These are phyloP conservation scores for Microctenopoma lineatum DNA, from an alignment of 2,797 vertebrate species.

Conservation along the genomic window DNA sequence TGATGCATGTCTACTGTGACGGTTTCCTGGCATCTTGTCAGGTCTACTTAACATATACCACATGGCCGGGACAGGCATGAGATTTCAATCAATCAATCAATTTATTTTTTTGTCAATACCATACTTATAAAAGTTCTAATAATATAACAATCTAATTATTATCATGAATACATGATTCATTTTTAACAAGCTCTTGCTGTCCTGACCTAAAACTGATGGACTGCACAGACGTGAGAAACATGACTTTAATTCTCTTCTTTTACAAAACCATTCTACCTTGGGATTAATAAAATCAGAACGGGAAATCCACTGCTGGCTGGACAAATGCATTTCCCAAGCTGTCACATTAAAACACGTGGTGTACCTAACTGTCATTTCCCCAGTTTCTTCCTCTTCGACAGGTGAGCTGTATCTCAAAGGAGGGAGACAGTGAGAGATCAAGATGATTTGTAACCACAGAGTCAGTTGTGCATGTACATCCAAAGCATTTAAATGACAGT, in stretches of 20 bases:
- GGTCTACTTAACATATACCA: neutral
- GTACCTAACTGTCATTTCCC: conserved; percentile 26
- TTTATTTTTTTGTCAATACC: neutral
- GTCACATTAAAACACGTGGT: conserved; percentile 31
- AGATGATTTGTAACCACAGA: conserved; percentile 20
- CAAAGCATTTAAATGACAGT: conserved; percentile 28
- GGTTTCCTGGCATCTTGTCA: conserved; percentile 17
- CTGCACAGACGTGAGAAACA: conserved; percentile 53
- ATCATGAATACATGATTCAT: neutral
- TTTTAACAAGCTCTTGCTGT: conserved; percentile 8
- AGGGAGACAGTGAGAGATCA: conserved; percentile 33
- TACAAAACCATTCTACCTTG: conserved; percentile 19
- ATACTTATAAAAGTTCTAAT: too few species aligned
- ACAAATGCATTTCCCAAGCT: conserved; percentile 54
- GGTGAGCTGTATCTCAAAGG: conserved; percentile 30
- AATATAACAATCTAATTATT: too few species aligned
- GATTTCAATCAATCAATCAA: neutral
- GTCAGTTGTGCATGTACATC: conserved; percentile 13
- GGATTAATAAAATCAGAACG: conserved; percentile 56
- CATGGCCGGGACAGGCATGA: neutral
- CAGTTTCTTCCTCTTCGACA: conserved; percentile 27
- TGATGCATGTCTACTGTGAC: conserved; percentile 16
- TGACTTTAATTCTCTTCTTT: conserved; percentile 41
- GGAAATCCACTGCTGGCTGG: conserved; percentile 42
- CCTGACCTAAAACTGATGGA: conserved; percentile 34